Evolutionary conservation across 2,888 invertebrate species (phyloP).

Genomic region (Dolichomitus sp.): DNA sequence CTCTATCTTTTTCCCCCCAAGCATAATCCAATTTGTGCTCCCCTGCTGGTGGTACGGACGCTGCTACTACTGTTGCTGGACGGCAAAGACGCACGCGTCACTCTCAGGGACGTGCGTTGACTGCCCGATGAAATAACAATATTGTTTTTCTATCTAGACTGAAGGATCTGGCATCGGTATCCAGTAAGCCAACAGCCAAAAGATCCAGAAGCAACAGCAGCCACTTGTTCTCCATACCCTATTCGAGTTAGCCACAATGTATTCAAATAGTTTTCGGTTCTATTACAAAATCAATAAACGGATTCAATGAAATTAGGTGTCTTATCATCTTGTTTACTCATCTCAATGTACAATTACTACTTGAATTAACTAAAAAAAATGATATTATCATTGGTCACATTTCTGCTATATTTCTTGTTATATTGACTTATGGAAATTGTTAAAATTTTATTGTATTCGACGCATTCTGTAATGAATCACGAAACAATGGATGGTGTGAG

Average conservation of each 20-base stretch:
- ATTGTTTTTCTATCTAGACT: constrained; percentile 81
- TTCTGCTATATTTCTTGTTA: neutral
- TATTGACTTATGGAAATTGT: neutral
- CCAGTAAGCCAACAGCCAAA: constrained; percentile 27
- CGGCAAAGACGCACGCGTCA: constrained; percentile 77
- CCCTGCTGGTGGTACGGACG: constrained; percentile 69
- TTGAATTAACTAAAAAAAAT: neutral
- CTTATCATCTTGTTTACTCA: neutral
- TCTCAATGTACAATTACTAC: neutral
- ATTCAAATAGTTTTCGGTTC: constrained; percentile 9
- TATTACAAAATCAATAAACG: neutral
- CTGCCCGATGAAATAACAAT: constrained; percentile 84
- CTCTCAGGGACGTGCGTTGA: constrained; percentile 83
- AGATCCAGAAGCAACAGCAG: constrained; percentile 50
- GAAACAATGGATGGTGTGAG: neutral
- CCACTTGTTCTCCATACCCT: neutral
- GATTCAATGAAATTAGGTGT: neutral
- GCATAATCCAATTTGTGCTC: constrained; percentile 85
- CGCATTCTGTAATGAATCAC: neutral
- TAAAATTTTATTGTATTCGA: neutral
- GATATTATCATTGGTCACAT: neutral
- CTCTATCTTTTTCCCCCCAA: constrained; percentile 69
- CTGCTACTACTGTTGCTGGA: constrained; percentile 42
- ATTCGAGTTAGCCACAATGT: neutral
- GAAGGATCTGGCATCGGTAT: constrained; percentile 59